A percentile compares a stretch with the other conserved stretches of the same genome.
Conservation (phyloP, 2,113 vertebrate species). For the Telmatochromis sp. region DNA sequence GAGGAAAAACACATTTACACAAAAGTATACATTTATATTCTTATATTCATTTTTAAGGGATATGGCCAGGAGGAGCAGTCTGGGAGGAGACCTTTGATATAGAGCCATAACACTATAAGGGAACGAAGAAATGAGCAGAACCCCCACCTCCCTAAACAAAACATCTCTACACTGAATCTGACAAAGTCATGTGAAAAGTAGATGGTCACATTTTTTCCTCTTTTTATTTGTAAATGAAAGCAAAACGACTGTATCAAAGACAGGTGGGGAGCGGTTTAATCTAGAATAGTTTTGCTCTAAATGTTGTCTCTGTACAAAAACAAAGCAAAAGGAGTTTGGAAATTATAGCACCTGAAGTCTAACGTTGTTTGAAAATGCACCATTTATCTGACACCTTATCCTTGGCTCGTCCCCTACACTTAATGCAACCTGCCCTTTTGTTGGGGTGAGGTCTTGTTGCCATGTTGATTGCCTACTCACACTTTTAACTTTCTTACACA, state of each 20-base stretch:
- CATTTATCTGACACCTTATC: constrained; percentile 21
- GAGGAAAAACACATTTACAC: constrained; percentile 73
- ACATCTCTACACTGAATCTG: constrained; percentile 33
- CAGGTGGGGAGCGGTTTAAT: not conserved
- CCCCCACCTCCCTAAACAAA: not conserved
- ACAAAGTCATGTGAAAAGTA: constrained; percentile 29
- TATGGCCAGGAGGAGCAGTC: constrained; percentile 46
- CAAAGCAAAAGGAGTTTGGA: constrained; percentile 48
- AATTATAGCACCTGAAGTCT: constrained; percentile 71
- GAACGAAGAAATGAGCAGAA: constrained; percentile 26
- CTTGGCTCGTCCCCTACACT: constrained; percentile 5
- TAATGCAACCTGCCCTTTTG: constrained; percentile 27
- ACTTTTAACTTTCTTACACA: not conserved
- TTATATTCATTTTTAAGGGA: constrained; percentile 63
- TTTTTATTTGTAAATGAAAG: constrained; percentile 19
- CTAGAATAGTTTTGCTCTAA: constrained; percentile 54
- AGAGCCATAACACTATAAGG: constrained; percentile 47
- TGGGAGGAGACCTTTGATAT: constrained; percentile 20
- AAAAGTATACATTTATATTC: constrained; percentile 72
- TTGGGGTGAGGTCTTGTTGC: constrained; percentile 25
- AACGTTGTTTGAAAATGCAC: constrained; percentile 55
- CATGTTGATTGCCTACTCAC: constrained; percentile 46
- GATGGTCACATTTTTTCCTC: constrained; percentile 1
- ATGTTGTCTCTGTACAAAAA: constrained; percentile 62
- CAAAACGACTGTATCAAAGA: constrained; percentile 48